Percentiles rank a stretch among this genome's conserved stretches.
phyloP scores from a whole-genome alignment of 2,113 vertebrate species.

The Beaufortia kweichowensis region DNA sequence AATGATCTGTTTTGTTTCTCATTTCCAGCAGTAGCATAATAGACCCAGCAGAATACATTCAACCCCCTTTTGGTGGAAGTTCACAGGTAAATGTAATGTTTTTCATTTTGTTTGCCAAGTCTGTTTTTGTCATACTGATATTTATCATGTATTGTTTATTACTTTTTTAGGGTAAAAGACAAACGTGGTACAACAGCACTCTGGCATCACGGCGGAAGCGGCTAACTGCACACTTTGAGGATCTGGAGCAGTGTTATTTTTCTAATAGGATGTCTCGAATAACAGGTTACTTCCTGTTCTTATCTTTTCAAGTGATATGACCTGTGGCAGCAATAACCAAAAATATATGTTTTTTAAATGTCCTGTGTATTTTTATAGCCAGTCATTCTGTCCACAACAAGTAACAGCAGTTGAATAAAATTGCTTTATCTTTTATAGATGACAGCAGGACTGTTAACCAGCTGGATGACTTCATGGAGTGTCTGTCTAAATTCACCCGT shows the following conservation, averaged over 20 bases:
- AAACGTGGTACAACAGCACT: conserved; percentile 96
- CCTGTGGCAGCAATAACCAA: too few relatives aligned
- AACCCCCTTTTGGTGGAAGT: conserved; percentile 89
- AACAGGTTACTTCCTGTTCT: conserved; percentile 76
- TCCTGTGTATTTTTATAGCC: too few relatives aligned
- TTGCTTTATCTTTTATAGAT: conserved; percentile 72
- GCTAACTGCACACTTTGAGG: conserved; percentile 96
- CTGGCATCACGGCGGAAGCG: conserved; percentile 92
- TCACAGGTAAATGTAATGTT: conserved; percentile 79
- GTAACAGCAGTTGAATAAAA: conserved; percentile 8
- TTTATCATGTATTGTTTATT: conserved; percentile 5
- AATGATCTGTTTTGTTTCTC: background rate
- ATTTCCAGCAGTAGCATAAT: conserved; percentile 87
- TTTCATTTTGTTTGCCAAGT: background rate
- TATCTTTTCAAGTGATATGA: background rate
- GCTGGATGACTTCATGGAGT: conserved; percentile 98
- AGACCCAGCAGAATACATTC: conserved; percentile 90
- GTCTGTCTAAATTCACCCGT: conserved; percentile 95
- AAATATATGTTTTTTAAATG: too few relatives aligned
- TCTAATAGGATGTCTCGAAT: conserved; percentile 96
- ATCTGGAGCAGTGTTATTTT: conserved; percentile 98
- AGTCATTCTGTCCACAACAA: too few relatives aligned
- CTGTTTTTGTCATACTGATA: background rate
- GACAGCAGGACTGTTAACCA: conserved; percentile 93
- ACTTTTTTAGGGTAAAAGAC: conserved; percentile 84